Evolutionary conservation across 1,140 invertebrate genomes (phyloP).

Genomic region (Pogonomyrmex barbatus): DNA sequence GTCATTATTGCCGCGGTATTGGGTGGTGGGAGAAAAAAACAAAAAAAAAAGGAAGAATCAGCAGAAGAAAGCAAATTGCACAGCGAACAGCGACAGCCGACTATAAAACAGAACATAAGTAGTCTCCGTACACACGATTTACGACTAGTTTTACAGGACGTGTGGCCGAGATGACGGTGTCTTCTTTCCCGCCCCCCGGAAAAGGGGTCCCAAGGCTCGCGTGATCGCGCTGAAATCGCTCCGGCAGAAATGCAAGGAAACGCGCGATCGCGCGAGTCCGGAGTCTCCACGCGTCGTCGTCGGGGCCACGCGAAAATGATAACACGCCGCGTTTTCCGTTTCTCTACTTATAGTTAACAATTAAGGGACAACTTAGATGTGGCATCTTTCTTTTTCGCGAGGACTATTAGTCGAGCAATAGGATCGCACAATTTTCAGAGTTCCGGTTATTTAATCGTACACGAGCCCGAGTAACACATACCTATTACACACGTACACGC

Average conservation of each 20-base stretch:
- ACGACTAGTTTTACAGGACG: constrained; percentile 72
- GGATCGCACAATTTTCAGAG: constrained; percentile 72
- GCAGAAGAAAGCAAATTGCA: constrained; percentile 30
- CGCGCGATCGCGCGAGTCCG: background rate
- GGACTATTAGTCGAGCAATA: constrained; percentile 74
- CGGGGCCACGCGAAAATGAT: background rate
- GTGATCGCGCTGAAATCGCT: background rate
- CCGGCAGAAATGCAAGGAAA: background rate
- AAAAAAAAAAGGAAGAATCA: constrained; percentile 11
- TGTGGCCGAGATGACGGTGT: constrained; percentile 41
- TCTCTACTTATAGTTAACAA: constrained; percentile 59
- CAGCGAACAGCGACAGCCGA: constrained; percentile 44
- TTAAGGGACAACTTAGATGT: constrained; percentile 68
- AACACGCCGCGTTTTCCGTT: constrained; percentile 51
- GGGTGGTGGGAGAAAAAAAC: constrained; percentile 47
- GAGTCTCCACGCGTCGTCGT: constrained; percentile 27
- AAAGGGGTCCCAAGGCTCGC: background rate
- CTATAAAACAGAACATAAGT: constrained; percentile 69
- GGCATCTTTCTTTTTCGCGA: constrained; percentile 71
- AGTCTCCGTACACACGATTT: constrained; percentile 71
- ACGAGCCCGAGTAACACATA: constrained; percentile 53
- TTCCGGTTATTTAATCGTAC: constrained; percentile 73
- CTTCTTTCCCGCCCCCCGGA: background rate
- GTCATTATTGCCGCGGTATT: constrained; percentile 57
- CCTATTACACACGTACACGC: background rate